A percentile compares a stretch with the other conserved stretches of the same genome.
phyloP scores from a whole-genome alignment of 2,113 vertebrate species.

The Miniopterus natalensis region DNA sequence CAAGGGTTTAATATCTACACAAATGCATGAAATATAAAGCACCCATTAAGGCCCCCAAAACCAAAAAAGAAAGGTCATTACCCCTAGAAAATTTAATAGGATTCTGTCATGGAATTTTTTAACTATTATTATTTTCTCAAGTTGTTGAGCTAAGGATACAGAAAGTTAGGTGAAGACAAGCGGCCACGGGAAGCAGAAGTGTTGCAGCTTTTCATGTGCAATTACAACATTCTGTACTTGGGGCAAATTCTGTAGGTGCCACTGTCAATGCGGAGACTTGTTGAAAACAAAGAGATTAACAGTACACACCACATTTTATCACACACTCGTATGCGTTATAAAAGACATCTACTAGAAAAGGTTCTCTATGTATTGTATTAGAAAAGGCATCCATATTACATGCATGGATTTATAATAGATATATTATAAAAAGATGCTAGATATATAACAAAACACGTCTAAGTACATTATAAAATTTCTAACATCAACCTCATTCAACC shows the following conservation, averaged over 20 bases:
- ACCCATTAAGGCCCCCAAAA: neutral
- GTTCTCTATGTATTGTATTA: neutral
- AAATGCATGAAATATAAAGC: neutral
- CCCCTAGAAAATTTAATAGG: neutral
- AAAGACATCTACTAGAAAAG: neutral
- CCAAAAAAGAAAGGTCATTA: neutral
- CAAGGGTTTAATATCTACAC: neutral
- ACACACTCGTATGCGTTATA: neutral
- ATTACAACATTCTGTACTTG: neutral
- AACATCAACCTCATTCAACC: neutral
- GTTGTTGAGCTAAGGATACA: neutral
- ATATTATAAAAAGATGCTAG: neutral
- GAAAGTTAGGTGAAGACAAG: neutral
- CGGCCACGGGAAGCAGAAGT: neutral
- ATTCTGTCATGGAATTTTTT: neutral
- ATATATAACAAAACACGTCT: neutral
- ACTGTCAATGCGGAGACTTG: neutral
- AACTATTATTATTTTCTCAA: neutral
- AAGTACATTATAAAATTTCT: neutral
- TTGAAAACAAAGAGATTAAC: neutral
- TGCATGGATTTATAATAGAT: too few relatives aligned
- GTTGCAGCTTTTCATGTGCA: neutral
- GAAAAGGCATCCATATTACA: neutral
- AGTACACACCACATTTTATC: neutral
- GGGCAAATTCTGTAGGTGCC: neutral